Percentiles rank a stretch among this genome's conserved stretches.
These are phyloP conservation scores for Melanotaenia maccullochi DNA, from an alignment of 2,797 vertebrate species.

Conservation along the genomic window DNA sequence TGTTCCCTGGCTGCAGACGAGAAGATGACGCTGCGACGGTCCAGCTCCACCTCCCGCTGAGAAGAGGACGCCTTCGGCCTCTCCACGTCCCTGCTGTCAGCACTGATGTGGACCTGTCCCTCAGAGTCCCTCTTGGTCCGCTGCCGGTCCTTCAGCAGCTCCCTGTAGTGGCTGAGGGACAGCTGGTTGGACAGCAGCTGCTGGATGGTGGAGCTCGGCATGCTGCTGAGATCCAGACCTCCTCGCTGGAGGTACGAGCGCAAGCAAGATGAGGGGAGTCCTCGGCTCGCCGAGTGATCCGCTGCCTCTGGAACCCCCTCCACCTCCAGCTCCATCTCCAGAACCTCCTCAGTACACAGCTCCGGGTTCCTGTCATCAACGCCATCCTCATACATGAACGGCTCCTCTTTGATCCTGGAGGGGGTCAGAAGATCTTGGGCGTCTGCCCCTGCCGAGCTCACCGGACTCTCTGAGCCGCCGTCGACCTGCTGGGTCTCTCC, in stretches of 20 bases:
- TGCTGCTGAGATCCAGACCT: constrained; percentile 56
- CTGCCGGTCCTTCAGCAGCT: constrained; percentile 58
- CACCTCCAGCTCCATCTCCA: constrained; percentile 89
- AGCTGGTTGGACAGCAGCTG: constrained; percentile 90
- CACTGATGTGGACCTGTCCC: constrained; percentile 83
- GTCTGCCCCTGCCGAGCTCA: constrained; percentile 83
- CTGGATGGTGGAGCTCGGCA: constrained; percentile 83
- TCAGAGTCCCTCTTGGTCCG: constrained; percentile 85
- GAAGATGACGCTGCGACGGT: constrained; percentile 91
- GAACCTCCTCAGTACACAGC: constrained; percentile 86
- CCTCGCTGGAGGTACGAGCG: constrained; percentile 89
- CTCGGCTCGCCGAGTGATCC: constrained; percentile 80
- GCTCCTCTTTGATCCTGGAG: constrained; percentile 71
- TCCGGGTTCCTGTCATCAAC: constrained; percentile 86
- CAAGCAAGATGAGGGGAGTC: constrained; percentile 88
- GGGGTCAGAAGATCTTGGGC: constrained; percentile 61
- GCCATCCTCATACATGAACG: constrained; percentile 83
- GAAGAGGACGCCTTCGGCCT: constrained; percentile 85
- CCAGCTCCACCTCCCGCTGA: constrained; percentile 89
- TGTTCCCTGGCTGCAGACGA: constrained; percentile 88
- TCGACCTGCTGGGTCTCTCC: constrained; percentile 63
- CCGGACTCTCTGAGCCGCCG: constrained; percentile 87
- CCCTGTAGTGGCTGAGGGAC: constrained; percentile 82
- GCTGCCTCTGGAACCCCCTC: constrained; percentile 84
- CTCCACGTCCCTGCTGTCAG: constrained; percentile 75